These are phyloP conservation scores for Botia kubotai DNA, from an alignment of 2,797 vertebrate species.

Conservation along the genomic window DNA sequence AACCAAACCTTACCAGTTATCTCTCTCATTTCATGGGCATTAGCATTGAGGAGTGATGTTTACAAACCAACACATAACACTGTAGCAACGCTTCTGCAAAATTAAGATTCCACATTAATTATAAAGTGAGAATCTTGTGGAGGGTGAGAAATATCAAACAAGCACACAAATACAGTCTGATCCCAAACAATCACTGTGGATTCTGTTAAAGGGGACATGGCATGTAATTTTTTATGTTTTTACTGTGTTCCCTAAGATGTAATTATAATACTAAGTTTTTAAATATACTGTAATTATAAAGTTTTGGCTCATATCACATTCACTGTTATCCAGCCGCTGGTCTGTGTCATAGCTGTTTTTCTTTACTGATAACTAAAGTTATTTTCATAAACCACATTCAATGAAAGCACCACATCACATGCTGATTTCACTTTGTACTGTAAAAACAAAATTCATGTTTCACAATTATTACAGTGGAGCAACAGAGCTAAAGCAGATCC, in stretches of 20 bases:
- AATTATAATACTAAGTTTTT: no score
- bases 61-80: neutral
- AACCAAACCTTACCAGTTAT: neutral
- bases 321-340: no score
- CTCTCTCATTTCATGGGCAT: neutral
- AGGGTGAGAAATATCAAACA: neutral
- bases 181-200: no score
- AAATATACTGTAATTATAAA: no score
- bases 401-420: no score
- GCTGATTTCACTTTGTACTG: neutral
- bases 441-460: neutral
- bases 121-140: neutral
- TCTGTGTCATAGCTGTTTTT: no score
- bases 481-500: neutral
- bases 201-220: no score
- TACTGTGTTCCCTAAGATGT: no score
- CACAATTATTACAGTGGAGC: neutral
- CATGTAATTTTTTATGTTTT: no score
- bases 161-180: neutral
- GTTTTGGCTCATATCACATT: no score
- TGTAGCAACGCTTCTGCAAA: neutral
- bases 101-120: neutral
- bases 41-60: conserved; percentile 27
- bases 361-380: no score
- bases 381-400: no score